Evolutionary conservation across 2,888 invertebrate genomes (phyloP).

Genomic region (Drosophila acutilabella): DNA sequence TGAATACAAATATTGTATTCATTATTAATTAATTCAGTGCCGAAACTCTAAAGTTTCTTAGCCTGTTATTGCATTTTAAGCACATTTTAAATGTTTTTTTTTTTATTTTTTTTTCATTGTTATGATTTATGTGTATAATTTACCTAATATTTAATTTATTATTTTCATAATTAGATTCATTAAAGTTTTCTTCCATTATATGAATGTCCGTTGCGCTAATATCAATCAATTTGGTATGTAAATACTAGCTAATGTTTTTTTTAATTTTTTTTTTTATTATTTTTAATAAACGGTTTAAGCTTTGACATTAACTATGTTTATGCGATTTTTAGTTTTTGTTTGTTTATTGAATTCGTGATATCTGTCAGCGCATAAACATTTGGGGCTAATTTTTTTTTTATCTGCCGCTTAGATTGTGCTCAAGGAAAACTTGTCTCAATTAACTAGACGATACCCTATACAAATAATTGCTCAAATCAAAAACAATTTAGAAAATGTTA

Average conservation of each 20-base stretch:
- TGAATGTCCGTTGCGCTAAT: conserved; percentile 81
- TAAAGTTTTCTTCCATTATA: conserved; percentile 56
- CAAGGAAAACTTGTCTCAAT: conserved; percentile 39
- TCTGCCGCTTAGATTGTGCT: conserved; percentile 35
- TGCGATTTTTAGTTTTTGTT: neutral
- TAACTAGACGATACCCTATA: conserved; percentile 17
- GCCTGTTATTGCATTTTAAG: conserved; percentile 32
- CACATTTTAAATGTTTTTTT: conserved; percentile 52
- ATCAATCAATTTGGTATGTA: conserved; percentile 65
- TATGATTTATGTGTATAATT: conserved; percentile 54
- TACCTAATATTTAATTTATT: conserved; percentile 53
- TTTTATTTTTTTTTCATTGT: conserved; percentile 1
- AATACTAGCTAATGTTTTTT: conserved; percentile 52
- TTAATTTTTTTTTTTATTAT: conserved; percentile 21
- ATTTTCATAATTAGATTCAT: conserved; percentile 27
- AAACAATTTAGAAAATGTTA: neutral
- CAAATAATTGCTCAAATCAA: conserved; percentile 1
- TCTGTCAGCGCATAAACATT: conserved; percentile 28
- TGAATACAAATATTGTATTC: conserved; percentile 46
- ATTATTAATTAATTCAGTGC: conserved; percentile 13
- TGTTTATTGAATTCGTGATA: conserved; percentile 21
- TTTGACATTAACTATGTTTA: conserved; percentile 14
- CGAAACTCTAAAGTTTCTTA: conserved; percentile 40
- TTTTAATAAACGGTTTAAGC: conserved; percentile 8
- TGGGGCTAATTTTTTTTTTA: conserved; percentile 16